A percentile compares a stretch with the other conserved stretches of the same genome.
phyloP scores from a whole-genome alignment of 2,888 invertebrate genomes.

The Tachina grossa region DNA sequence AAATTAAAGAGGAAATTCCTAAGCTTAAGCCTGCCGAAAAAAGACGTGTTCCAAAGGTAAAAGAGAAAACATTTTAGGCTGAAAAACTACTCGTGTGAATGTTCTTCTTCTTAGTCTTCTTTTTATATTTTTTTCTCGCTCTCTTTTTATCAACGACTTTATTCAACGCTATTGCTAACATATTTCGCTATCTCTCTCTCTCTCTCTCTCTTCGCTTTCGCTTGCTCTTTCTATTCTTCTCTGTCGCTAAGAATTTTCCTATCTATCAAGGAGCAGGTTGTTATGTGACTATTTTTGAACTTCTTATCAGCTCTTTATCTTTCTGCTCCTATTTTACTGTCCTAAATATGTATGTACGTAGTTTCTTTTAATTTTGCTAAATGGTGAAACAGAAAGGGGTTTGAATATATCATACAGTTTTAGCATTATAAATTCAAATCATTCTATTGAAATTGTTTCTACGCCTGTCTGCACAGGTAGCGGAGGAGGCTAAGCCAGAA shows the following conservation, averaged over 20 bases:
- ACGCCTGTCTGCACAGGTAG: conserved; percentile 73
- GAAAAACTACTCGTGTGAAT: neutral
- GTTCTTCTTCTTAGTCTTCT: neutral
- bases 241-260: neutral
- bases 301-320: too few relatives aligned
- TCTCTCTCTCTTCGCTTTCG: neutral
- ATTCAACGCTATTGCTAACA: neutral
- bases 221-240: neutral
- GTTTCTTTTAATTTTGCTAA: too few relatives aligned
- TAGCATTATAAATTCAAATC: neutral
- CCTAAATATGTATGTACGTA: too few relatives aligned
- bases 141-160: neutral
- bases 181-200: neutral
- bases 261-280: too few relatives aligned
- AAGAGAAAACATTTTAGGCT: conserved; percentile 37
- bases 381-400: too few relatives aligned
- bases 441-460: conserved; percentile 10
- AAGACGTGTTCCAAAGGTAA: conserved; percentile 79
- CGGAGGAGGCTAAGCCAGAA: conserved; percentile 77
- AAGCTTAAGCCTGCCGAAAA: conserved; percentile 85
- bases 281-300: too few relatives aligned
- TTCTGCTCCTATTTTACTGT: too few relatives aligned
- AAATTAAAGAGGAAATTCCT: conserved; percentile 85
- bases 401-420: too few relatives aligned
- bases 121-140: neutral